These are phyloP conservation scores for Euura lappo DNA, from an alignment of 1,140 invertebrate genomes.

Conservation along the genomic window DNA sequence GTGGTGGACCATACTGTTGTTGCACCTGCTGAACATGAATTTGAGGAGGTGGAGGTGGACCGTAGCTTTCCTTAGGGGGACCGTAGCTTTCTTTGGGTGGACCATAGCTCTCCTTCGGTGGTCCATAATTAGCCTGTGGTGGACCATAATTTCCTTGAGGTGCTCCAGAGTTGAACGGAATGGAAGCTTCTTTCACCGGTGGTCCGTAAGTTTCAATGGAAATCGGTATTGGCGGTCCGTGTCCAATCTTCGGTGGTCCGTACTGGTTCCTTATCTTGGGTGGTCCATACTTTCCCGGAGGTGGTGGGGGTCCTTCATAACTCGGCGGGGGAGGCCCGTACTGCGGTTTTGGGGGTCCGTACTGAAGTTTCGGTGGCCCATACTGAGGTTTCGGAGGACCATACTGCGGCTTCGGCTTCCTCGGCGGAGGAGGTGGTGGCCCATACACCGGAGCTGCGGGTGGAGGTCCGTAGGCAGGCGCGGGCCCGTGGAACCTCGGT, in stretches of 20 bases:
- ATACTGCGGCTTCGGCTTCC: constrained; percentile 54
- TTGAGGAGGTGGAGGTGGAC: constrained; percentile 25
- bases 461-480: constrained; percentile 42
- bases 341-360: constrained; percentile 59
- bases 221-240: constrained; percentile 47
- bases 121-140: constrained; percentile 50
- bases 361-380: constrained; percentile 46
- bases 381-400: constrained; percentile 55
- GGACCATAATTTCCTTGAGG: constrained; percentile 57
- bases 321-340: constrained; percentile 42
- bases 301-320: constrained; percentile 48
- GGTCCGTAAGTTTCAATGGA: constrained; percentile 52
- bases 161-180: constrained; percentile 57
- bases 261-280: constrained; percentile 31
- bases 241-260: constrained; percentile 25
- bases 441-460: constrained; percentile 37
- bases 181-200: constrained; percentile 53
- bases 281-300: constrained; percentile 51
- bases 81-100: constrained; percentile 56
- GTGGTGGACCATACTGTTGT: constrained; percentile 57
- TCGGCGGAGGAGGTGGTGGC: constrained; percentile 36
- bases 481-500: constrained; percentile 44
- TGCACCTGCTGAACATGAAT: constrained; percentile 26
- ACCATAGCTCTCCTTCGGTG: constrained; percentile 52
- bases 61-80: constrained; percentile 40